phyloP scores from a whole-genome alignment of 2,797 vertebrate species.

The Tokudaia muenninki region DNA sequence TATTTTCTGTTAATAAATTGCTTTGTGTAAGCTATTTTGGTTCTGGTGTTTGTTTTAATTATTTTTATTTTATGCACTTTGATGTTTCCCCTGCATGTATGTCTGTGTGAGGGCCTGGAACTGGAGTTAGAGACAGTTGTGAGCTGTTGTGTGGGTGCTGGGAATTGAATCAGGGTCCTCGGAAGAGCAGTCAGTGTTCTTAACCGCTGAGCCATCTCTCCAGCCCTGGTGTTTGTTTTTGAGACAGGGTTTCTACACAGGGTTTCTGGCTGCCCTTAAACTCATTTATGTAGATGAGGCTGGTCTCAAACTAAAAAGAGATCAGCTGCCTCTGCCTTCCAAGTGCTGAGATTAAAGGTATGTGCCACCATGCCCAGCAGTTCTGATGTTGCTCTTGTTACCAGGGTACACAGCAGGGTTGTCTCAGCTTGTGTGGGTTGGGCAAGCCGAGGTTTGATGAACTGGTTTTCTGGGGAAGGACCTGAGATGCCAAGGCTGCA shows the following conservation, averaged over 20 bases:
- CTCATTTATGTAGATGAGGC: background rate
- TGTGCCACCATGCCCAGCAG: background rate
- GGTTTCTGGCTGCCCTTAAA: background rate
- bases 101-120: too few species aligned
- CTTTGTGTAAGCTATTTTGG: background rate
- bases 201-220: too few species aligned
- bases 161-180: too few species aligned
- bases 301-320: background rate
- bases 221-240: background rate
- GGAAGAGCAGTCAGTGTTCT: too few species aligned
- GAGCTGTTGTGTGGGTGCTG: too few species aligned
- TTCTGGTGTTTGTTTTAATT: background rate
- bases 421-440: background rate
- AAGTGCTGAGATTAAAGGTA: background rate
- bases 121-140: too few species aligned
- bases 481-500: accelerated
- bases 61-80: background rate
- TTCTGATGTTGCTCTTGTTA: background rate
- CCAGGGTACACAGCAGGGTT: background rate
- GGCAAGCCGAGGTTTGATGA: background rate
- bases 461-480: background rate
- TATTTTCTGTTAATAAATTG: slow-evolving; percentile 91
- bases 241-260: background rate
- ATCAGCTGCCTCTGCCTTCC: background rate
- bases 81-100: too few species aligned